phyloP scores from a whole-genome alignment of 1,140 invertebrate species.

The Odontomachus brunneus region DNA sequence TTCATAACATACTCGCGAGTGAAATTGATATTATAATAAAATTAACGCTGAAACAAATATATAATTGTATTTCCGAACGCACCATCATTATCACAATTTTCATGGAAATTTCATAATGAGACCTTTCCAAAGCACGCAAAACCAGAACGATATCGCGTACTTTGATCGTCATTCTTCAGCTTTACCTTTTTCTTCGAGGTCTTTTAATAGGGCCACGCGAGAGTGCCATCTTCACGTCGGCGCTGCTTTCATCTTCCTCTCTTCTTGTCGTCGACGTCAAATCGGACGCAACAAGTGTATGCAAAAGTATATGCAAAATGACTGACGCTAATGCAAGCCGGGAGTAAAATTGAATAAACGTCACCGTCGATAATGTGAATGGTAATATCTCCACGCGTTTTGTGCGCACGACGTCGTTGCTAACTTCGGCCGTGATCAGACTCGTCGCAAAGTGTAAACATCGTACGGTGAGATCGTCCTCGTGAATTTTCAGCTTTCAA shows the following conservation, averaged over 20 bases:
- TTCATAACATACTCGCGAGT: background rate
- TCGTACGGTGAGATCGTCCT: background rate
- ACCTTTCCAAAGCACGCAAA: too few relatives aligned
- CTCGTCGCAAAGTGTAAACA: conserved; percentile 38
- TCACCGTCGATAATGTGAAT: conserved; percentile 54
- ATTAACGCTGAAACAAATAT: background rate
- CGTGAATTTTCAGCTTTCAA: conserved; percentile 46
- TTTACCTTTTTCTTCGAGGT: background rate
- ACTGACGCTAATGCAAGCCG: conserved; percentile 40
- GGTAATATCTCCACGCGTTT: conserved; percentile 11
- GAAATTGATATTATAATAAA: background rate
- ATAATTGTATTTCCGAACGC: background rate
- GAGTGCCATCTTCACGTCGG: background rate
- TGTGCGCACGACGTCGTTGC: background rate
- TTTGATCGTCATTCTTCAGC: background rate
- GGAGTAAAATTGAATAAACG: conserved; percentile 63
- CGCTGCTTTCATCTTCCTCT: background rate
- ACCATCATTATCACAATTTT: background rate
- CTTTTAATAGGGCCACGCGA: background rate
- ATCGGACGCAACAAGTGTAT: conserved; percentile 66
- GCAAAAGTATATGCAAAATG: conserved; percentile 36
- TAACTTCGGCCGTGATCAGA: conserved; percentile 27
- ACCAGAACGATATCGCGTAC: background rate
- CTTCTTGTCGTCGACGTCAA: conserved; percentile 36
- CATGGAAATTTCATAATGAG: background rate